These are phyloP conservation scores for Coregonus suidteri DNA, from an alignment of 2,797 vertebrate species.

Conservation along the genomic window DNA sequence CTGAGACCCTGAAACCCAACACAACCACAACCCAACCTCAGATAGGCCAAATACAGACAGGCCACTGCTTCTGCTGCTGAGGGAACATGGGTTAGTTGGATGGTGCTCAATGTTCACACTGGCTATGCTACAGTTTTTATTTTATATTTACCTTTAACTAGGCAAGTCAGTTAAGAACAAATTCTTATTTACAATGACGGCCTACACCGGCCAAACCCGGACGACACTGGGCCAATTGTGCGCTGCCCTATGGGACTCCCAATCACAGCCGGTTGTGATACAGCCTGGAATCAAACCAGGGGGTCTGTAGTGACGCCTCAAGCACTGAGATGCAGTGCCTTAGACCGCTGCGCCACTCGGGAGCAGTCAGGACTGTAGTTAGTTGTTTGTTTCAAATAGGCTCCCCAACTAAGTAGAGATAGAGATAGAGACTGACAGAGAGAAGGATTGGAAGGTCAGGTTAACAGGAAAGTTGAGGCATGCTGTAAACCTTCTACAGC, in stretches of 20 bases:
- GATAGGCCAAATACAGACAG: background rate
- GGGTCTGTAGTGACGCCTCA: no score
- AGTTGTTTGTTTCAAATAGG: background rate
- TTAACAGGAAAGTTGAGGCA: background rate
- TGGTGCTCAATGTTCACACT: background rate
- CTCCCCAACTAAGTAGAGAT: background rate
- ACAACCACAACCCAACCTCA: background rate
- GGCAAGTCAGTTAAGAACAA: no score
- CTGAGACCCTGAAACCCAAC: constrained; percentile 12
- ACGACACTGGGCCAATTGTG: no score
- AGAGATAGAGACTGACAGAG: background rate
- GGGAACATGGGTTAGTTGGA: background rate
- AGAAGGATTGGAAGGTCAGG: background rate
- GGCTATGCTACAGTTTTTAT: no score
- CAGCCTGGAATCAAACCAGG: no score
- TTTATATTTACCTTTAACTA: no score
- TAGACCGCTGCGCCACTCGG: no score
- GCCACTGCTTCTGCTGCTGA: background rate
- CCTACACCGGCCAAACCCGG: no score
- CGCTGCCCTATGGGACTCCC: no score
- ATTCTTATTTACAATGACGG: no score
- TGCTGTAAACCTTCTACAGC: background rate
- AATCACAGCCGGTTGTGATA: no score
- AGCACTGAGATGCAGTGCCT: no score
- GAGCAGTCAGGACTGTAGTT: background rate